A percentile compares a stretch with the other conserved stretches of the same genome.
Conservation (phyloP, 2,797 vertebrate species). For the Cirrhinus mrigala region DNA sequence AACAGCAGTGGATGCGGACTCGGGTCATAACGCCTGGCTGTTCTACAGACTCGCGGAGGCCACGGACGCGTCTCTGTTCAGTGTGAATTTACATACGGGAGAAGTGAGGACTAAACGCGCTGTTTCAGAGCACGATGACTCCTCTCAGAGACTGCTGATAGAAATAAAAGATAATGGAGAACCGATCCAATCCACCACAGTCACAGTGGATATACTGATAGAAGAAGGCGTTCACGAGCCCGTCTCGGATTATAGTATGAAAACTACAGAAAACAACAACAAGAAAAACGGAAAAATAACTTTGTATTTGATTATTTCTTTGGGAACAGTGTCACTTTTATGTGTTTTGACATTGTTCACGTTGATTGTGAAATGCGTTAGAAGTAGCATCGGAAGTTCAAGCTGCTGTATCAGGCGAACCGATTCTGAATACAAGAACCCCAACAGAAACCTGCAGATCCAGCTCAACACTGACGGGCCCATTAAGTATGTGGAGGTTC, state of each 20-base stretch:
- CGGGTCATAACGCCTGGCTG: constrained; percentile 79
- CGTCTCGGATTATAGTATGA: constrained; percentile 71
- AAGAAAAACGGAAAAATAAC: no score
- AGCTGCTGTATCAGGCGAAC: neutral
- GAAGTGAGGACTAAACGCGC: constrained; percentile 71
- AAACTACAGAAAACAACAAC: constrained; percentile 59
- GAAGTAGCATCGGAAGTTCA: neutral
- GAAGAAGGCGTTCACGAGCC: constrained; percentile 60
- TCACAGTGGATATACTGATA: constrained; percentile 61
- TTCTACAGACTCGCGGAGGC: constrained; percentile 60
- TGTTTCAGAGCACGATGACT: constrained; percentile 71
- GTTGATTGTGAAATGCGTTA: neutral
- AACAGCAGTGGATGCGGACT: constrained; percentile 79
- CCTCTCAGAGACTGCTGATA: constrained; percentile 63
- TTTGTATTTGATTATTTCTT: no score
- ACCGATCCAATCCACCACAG: constrained; percentile 58
- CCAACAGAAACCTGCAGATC: constrained; percentile 61
- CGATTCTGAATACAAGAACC: neutral
- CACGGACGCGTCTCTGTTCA: constrained; percentile 62
- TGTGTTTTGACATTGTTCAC: neutral
- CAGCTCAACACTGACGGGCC: constrained; percentile 79
- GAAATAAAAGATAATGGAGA: constrained; percentile 66
- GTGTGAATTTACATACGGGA: constrained; percentile 70
- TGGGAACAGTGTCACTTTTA: neutral
- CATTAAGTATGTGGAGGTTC: constrained; percentile 80